Percentiles rank a stretch among this genome's conserved stretches.
These are phyloP conservation scores for Lophura nycthemera DNA, from an alignment of 2,113 vertebrate species.

Conservation along the genomic window DNA sequence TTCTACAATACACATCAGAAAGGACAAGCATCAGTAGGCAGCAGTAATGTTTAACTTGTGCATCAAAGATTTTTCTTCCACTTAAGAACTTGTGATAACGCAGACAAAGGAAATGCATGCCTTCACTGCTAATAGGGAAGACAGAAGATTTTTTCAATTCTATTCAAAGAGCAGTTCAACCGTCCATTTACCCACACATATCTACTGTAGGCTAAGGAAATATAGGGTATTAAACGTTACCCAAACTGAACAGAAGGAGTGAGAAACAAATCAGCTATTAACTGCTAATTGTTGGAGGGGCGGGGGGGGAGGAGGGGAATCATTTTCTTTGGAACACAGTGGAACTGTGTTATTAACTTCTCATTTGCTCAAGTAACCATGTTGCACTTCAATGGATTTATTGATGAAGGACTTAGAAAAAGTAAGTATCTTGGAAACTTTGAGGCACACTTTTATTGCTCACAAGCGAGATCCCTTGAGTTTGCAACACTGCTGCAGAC, in stretches of 20 bases:
- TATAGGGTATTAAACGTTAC: background rate
- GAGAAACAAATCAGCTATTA: background rate
- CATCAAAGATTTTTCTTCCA: background rate
- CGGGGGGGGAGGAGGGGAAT: background rate
- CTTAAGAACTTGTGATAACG: background rate
- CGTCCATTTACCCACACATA: background rate
- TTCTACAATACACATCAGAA: background rate
- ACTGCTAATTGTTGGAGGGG: conserved; percentile 9
- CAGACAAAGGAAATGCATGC: background rate
- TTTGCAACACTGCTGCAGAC: background rate
- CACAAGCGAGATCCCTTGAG: background rate
- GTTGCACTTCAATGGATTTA: conserved; percentile 33
- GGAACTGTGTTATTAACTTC: conserved; percentile 30
- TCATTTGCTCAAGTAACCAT: conserved; percentile 29
- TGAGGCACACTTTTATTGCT: conserved; percentile 14
- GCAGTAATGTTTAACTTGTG: background rate
- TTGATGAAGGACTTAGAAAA: conserved; percentile 36
- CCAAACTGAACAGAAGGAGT: background rate
- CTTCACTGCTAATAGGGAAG: background rate
- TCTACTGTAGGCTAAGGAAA: background rate
- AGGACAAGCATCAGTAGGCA: background rate
- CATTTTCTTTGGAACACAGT: background rate
- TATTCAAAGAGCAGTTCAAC: background rate
- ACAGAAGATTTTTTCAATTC: background rate
- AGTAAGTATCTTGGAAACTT: conserved; percentile 33